A percentile compares a stretch with the other conserved stretches of the same genome.
Conservation (phyloP, 92 coral and sea anemone genomes). For the Hydrozoanthus gracilis region DNA sequence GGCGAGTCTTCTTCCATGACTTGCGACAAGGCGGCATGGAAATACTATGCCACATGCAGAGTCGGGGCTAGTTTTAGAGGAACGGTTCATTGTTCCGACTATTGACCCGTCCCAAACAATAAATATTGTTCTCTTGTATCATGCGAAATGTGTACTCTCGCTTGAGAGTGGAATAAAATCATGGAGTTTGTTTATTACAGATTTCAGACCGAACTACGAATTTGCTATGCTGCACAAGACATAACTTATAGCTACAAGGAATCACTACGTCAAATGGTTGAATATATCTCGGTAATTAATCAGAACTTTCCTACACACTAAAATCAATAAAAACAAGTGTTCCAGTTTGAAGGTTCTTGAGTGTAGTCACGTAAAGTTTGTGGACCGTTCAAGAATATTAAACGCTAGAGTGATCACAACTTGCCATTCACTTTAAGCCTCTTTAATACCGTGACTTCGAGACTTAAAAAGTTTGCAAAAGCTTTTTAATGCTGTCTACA, state of each 20-base stretch:
- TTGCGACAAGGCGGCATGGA: background rate
- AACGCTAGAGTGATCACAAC: slow-evolving; percentile 1
- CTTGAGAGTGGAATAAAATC: background rate
- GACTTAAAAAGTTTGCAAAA: slow-evolving; percentile 1
- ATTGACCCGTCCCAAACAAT: slow-evolving; percentile 36
- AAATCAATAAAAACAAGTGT: background rate
- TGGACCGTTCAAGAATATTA: slow-evolving; percentile 1
- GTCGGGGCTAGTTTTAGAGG: background rate
- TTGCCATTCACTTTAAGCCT: slow-evolving; percentile 5
- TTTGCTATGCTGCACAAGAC: slow-evolving; percentile 1
- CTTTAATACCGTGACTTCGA: slow-evolving; percentile 31
- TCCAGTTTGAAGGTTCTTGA: background rate
- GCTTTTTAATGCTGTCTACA: slow-evolving; percentile 13
- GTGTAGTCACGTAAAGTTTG: slow-evolving; percentile 36
- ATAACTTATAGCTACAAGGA: background rate
- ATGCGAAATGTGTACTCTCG: slow-evolving; percentile 4
- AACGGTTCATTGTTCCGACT: background rate
- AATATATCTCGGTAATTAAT: slow-evolving; percentile 13
- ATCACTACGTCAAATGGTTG: background rate
- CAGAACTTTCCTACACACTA: background rate
- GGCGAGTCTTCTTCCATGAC: background rate
- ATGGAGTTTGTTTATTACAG: slow-evolving; percentile 25
- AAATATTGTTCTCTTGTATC: slow-evolving; percentile 29
- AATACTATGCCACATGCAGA: slow-evolving; percentile 8
- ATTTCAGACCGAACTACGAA: background rate